phyloP scores from a whole-genome alignment of 2,888 invertebrate genomes.

The Xylota sylvarum region DNA sequence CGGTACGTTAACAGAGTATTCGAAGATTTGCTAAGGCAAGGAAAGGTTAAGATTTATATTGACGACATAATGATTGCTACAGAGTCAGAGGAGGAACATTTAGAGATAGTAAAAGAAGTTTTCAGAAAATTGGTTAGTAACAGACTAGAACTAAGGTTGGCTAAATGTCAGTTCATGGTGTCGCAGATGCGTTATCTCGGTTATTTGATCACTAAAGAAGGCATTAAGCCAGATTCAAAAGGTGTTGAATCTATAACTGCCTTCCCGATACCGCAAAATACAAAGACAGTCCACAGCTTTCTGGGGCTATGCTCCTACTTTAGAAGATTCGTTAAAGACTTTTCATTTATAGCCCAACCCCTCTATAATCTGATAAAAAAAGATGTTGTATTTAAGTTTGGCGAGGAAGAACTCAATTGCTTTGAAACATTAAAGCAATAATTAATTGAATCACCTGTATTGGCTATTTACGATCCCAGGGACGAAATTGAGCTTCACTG shows the following conservation, averaged over 20 bases:
- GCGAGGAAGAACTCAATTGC: too few species aligned
- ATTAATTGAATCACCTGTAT: constrained; percentile 22
- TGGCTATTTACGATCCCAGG: constrained; percentile 16
- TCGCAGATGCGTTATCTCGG: constrained; percentile 16
- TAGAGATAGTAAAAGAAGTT: constrained; percentile 14
- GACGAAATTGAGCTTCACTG: constrained; percentile 22
- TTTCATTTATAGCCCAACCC: constrained; percentile 21
- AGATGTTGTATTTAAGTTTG: too few species aligned
- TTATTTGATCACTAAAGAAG: background rate
- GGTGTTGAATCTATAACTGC: background rate
- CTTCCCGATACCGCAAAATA: constrained; percentile 7
- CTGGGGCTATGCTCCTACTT: background rate
- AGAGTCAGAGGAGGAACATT: constrained; percentile 6
- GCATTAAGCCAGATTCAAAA: constrained; percentile 4
- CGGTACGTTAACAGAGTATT: background rate
- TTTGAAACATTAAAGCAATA: constrained; percentile 31
- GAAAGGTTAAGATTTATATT: background rate
- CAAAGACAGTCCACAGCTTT: constrained; percentile 26
- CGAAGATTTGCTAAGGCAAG: background rate
- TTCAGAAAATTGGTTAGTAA: constrained; percentile 1
- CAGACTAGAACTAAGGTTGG: constrained; percentile 1
- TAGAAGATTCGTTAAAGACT: constrained; percentile 16
- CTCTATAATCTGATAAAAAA: constrained; percentile 16
- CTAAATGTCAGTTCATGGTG: constrained; percentile 14
- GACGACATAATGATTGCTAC: background rate